Evolutionary conservation across 2,888 invertebrate species (phyloP).

Genomic region (Incurvaria masculella): DNA sequence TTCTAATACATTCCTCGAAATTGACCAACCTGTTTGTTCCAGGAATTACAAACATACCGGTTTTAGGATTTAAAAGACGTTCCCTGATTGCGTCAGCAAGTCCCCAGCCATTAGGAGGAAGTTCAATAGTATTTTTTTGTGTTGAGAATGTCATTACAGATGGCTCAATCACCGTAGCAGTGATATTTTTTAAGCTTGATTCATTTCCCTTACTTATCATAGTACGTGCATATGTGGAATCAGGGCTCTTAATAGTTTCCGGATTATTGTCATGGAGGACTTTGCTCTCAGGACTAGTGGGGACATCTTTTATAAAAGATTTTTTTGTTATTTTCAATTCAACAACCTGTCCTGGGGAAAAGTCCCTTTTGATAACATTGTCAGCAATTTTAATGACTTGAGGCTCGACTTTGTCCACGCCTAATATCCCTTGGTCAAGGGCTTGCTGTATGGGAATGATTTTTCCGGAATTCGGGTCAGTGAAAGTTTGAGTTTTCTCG

Average conservation of each 20-base stretch:
- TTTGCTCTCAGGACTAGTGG: conserved; percentile 45
- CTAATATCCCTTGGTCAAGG: conserved; percentile 67
- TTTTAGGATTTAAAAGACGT: conserved; percentile 76
- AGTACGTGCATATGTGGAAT: conserved; percentile 25
- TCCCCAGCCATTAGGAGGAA: conserved; percentile 82
- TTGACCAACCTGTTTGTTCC: conserved; percentile 81
- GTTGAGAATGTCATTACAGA: conserved; percentile 48
- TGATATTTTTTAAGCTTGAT: conserved; percentile 31
- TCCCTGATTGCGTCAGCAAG: conserved; percentile 80
- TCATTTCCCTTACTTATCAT: not conserved
- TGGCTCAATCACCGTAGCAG: conserved; percentile 43
- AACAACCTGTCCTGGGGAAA: conserved; percentile 46
- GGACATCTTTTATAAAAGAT: conserved; percentile 47
- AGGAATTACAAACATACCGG: conserved; percentile 82
- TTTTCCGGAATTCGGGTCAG: conserved; percentile 70
- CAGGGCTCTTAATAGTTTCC: conserved; percentile 58
- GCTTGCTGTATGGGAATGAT: conserved; percentile 75
- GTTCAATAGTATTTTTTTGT: conserved; percentile 69
- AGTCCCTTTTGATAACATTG: conserved; percentile 29
- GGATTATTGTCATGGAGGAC: conserved; percentile 50
- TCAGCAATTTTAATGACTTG: conserved; percentile 41
- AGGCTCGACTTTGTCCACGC: conserved; percentile 57
- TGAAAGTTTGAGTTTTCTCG: conserved; percentile 71
- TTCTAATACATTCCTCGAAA: conserved; percentile 82
- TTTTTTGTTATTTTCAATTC: conserved; percentile 53